These are phyloP conservation scores for Nomia melanderi DNA, from an alignment of 1,140 invertebrate species.

Conservation along the genomic window DNA sequence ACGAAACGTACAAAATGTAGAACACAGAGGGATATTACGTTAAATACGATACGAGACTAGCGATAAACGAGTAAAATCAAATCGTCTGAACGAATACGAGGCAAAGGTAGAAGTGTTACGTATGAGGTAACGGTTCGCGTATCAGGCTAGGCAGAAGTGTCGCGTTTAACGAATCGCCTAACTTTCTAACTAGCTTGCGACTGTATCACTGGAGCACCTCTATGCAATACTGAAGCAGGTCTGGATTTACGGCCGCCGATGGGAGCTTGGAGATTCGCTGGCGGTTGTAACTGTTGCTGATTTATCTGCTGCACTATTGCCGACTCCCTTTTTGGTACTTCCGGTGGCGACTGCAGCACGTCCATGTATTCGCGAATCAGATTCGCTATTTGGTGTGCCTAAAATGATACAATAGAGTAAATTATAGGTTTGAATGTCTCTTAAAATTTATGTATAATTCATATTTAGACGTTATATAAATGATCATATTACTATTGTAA, in stretches of 20 bases:
- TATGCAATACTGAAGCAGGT: slow-evolving; percentile 81
- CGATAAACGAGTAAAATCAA: not conserved
- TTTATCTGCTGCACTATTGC: slow-evolving; percentile 72
- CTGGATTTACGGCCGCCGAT: slow-evolving; percentile 75
- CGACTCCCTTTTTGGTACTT: slow-evolving; percentile 76
- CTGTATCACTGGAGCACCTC: slow-evolving; percentile 82
- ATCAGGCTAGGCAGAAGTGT: slow-evolving; percentile 43
- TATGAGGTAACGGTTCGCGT: slow-evolving; percentile 31
- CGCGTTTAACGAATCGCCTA: slow-evolving; percentile 24
- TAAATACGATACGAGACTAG: not conserved
- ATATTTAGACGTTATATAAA: too few species aligned
- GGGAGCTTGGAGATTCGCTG: slow-evolving; percentile 58
- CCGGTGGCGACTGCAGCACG: slow-evolving; percentile 83
- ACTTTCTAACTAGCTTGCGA: slow-evolving; percentile 80
- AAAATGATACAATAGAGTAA: slow-evolving; percentile 29
- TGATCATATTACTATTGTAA: too few species aligned
- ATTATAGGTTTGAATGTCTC: too few species aligned
- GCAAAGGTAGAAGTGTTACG: not conserved
- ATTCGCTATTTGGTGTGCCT: slow-evolving; percentile 96
- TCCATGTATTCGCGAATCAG: slow-evolving; percentile 95
- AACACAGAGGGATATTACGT: not conserved
- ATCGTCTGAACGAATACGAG: not conserved
- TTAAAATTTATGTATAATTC: too few species aligned
- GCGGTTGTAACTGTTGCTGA: slow-evolving; percentile 67
- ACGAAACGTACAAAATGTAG: not conserved